Evolutionary conservation across 2,888 invertebrate genomes (phyloP), one percentile per base, ranked within the genome.

Genomic region (Xylocampa areola): DNA sequence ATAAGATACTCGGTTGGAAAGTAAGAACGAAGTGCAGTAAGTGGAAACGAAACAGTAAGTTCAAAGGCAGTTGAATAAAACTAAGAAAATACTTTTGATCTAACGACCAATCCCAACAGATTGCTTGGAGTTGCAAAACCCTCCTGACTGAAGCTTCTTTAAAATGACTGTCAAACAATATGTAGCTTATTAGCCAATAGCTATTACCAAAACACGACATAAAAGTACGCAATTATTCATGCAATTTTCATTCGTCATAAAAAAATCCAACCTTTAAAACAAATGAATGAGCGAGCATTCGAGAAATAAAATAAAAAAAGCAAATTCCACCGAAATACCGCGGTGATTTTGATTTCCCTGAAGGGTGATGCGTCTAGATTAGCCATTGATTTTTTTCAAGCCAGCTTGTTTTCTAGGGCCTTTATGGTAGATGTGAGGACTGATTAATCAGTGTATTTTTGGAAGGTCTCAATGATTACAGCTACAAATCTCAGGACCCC

Each of bases 331-430:
- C 4, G 11, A 17, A 57, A 54, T 49, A 11, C 19, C 16, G 33
- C n/a, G 45, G 43, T 37, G 39, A 64, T 59, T 45, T 50, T 64
- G 52, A 70, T 70, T 70, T 72, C 70, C 72, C 70, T 17, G 37
- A 27, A 57, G 72, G 41, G 16, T 57, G 41, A 59, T 71, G 41
- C 8, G 39, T 64, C 44, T 51, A 17, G 25, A 54, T 70, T 60
- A 60, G 48, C 39, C 36, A 47, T 51, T 27, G 41, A 48, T 45
- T 41, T 45, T 43, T 49, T 51, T 16, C 35, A 44, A 40, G 36
- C 14, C 11, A 48, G 16, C 16, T 14, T 16, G 6, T 45, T 41
- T 54, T 68, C 33, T 41, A 37, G 23, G 11, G 21, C 10, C 21
- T 10, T 44, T 35, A 48, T n/a, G 35, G 16, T 49, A 17, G 36